phyloP scores from a whole-genome alignment of 1,140 invertebrate species.

The Archegozetes longisetosus region DNA sequence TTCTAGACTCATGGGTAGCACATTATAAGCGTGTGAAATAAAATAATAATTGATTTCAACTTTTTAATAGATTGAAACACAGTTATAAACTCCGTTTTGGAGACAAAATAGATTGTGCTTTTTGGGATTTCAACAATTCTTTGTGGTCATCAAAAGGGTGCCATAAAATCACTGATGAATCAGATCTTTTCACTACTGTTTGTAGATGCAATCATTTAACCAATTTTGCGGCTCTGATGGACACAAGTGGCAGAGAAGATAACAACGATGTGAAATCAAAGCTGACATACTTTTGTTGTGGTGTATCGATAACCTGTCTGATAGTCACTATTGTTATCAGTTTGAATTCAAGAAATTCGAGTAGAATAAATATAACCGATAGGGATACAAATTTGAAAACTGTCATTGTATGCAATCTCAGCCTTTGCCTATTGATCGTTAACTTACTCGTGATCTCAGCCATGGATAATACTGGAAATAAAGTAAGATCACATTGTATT shows the following conservation, averaged over 20 bases:
- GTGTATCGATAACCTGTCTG: slow-evolving; percentile 11
- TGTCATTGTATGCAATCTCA: slow-evolving; percentile 17
- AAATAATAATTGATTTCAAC: too few species aligned
- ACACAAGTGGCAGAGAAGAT: slow-evolving; percentile 28
- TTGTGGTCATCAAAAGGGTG: neutral
- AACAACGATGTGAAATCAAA: slow-evolving; percentile 3
- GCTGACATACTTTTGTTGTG: slow-evolving; percentile 13
- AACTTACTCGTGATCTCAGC: slow-evolving; percentile 13
- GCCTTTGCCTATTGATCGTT: slow-evolving; percentile 12
- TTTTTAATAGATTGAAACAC: neutral
- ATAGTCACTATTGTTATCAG: slow-evolving; percentile 11
- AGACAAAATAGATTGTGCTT: neutral
- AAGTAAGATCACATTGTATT: neutral
- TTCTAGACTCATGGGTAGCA: too few species aligned
- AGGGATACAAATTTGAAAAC: too few species aligned
- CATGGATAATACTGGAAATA: slow-evolving; percentile 2
- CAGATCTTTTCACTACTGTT: slow-evolving; percentile 19
- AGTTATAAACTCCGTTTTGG: neutral
- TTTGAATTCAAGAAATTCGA: neutral
- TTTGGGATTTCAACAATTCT: neutral
- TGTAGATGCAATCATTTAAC: slow-evolving; percentile 35
- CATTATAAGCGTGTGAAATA: too few species aligned
- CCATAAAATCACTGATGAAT: neutral
- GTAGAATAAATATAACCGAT: neutral
- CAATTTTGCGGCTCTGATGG: slow-evolving; percentile 47